Base-by-base conservation (phyloP, 1,140 invertebrate genomes). In the Achatina immaculata region DNA sequence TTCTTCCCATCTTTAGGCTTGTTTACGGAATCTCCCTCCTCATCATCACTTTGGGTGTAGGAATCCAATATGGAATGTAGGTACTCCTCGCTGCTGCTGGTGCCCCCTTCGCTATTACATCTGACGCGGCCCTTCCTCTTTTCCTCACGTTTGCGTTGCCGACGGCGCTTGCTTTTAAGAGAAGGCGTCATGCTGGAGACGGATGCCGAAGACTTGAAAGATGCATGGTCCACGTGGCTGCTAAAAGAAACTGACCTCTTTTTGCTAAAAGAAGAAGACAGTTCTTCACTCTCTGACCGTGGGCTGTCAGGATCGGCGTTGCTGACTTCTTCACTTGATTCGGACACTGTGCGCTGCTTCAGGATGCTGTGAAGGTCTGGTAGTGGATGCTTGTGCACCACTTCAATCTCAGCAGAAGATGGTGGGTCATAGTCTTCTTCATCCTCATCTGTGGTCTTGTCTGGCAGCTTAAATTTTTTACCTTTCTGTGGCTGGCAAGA, bases 301-400 rank as follows among this genome's bases (percentile, higher is more conserved):
- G 85, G 83, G 77, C 82, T 81, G 4, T 81, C 83, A 78, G 55
- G 81, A 36, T 80, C 77, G 38, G 19, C 48, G 28, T 36, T 72
- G 19, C 45, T 34, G 62, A 62, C 45, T 21, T 90, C 90, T 78
- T 91, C 88, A 81, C 90, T 90, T 0, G 91, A 92, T 71, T 92
- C 91, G 0, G 91, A 92, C 11, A 90, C 55, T 31, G 86, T 88
- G 14, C 88, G 83, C 81, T 88, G 87, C 83, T 91, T 91, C 24
- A 91, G 84, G 66, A 91, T 91, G 51, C 90, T 86, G 36, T 89
- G 89, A 14, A 91, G 84, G 45, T 84, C 86, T 21, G 88, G 88
- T 0, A 73, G 31, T n/a, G 78, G 81, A 24, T 82, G 86, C 11
- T 86, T 83, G 80, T 89, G 87, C 6, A 91, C 78, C 0, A 91